These are phyloP conservation scores for Tenthredo amoena DNA, from an alignment of 2,888 invertebrate genomes.

Conservation along the genomic window DNA sequence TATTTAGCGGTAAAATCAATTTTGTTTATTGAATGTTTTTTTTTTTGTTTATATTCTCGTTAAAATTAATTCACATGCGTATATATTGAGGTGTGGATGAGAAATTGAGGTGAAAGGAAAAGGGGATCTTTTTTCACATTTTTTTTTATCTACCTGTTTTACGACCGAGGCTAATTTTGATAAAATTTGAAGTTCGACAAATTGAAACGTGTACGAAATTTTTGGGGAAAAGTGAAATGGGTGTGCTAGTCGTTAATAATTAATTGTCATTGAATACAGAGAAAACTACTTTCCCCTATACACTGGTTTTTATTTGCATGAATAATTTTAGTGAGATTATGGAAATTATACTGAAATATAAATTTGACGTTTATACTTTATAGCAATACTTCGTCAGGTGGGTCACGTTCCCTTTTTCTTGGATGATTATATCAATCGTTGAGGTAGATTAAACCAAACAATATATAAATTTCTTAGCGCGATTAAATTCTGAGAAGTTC, in stretches of 20 bases:
- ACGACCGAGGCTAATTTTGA: neutral
- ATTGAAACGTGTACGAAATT: neutral
- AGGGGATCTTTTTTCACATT: neutral
- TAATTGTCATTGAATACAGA: neutral
- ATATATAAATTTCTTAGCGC: neutral
- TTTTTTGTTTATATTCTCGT: neutral
- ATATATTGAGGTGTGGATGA: neutral
- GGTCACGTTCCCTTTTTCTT: neutral
- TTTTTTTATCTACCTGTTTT: neutral
- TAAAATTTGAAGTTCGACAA: neutral
- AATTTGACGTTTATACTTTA: neutral
- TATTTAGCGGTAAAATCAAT: neutral
- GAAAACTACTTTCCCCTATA: slow-evolving; percentile 11
- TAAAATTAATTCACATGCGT: neutral
- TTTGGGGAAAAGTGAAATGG: neutral
- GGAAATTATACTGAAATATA: neutral
- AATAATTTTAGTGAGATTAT: neutral
- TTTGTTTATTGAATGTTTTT: neutral
- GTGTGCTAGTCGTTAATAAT: neutral
- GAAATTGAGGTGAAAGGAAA: neutral
- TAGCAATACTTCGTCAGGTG: neutral
- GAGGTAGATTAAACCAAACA: neutral
- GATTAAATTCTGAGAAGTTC: neutral
- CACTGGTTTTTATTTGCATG: neutral
- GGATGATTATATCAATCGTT: neutral